Evolutionary conservation across 2,113 vertebrate genomes (phyloP).

Genomic region (Sorex araneus): DNA sequence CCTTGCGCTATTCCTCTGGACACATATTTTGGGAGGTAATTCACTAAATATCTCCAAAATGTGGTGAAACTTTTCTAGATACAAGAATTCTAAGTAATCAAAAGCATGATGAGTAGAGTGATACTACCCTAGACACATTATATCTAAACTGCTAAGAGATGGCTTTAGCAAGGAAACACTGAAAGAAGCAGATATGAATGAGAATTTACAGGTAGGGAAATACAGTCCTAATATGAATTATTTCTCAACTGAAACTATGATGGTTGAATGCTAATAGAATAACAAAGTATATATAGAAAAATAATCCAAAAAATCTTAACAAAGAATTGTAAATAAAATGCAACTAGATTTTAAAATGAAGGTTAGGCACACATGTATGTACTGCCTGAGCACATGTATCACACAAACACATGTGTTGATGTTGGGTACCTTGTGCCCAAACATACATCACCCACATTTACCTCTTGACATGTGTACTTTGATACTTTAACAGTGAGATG

Average conservation of each 20-base stretch:
- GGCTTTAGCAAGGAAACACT: background rate
- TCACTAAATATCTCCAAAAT: constrained; percentile 35
- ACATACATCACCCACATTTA: too few relatives aligned
- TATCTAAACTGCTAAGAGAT: constrained; percentile 12
- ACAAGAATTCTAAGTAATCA: background rate
- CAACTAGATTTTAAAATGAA: background rate
- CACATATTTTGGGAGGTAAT: background rate
- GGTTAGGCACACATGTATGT: too few relatives aligned
- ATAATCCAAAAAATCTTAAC: background rate
- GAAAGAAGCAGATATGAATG: background rate
- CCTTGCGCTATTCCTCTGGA: too few relatives aligned
- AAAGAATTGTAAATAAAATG: constrained; percentile 21
- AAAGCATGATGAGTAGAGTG: background rate
- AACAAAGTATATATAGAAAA: background rate
- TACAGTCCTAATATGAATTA: background rate
- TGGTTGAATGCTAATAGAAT: background rate
- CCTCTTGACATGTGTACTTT: too few relatives aligned
- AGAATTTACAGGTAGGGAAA: background rate
- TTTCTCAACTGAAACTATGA: background rate
- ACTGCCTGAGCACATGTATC: too few relatives aligned
- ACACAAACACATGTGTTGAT: too few relatives aligned
- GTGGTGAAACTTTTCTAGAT: background rate
- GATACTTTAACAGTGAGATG: too few relatives aligned
- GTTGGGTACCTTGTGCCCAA: too few relatives aligned
- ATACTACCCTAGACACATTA: background rate